Conservation (phyloP, 2,113 vertebrate genomes). For the Axis porcinus region DNA sequence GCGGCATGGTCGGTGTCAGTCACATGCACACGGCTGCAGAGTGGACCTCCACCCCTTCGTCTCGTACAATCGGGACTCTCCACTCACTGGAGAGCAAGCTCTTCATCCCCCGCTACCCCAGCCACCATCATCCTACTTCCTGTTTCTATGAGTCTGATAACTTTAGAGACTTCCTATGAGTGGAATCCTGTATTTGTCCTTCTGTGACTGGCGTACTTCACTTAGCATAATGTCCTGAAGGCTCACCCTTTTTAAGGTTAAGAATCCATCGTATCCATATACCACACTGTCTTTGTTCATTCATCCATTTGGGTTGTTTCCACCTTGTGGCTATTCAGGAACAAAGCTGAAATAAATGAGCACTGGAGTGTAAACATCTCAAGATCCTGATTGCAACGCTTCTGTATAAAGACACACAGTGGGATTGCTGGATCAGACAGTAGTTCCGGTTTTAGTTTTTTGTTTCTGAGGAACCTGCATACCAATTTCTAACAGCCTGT, state of each 20-base stretch:
- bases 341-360: background rate
- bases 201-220: background rate
- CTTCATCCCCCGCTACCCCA: background rate
- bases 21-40: fast-evolving
- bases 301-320: background rate
- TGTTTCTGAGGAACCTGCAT: background rate
- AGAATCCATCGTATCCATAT: fast-evolving
- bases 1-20: no score
- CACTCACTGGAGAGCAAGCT: background rate
- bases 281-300: background rate
- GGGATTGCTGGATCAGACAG: background rate
- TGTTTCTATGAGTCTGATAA: background rate
- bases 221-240: background rate
- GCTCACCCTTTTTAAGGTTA: background rate
- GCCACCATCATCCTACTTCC: background rate
- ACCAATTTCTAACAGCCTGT: background rate
- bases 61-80: background rate
- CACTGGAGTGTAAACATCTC: background rate
- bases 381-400: background rate
- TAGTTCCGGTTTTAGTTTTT: background rate
- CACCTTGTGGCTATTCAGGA: background rate
- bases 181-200: background rate
- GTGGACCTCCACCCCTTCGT: background rate
- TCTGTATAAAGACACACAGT: background rate
- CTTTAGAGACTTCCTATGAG: background rate